Evolutionary conservation across 1,140 invertebrate species (phyloP).

Genomic region (Stratiolaelaps scimitus): DNA sequence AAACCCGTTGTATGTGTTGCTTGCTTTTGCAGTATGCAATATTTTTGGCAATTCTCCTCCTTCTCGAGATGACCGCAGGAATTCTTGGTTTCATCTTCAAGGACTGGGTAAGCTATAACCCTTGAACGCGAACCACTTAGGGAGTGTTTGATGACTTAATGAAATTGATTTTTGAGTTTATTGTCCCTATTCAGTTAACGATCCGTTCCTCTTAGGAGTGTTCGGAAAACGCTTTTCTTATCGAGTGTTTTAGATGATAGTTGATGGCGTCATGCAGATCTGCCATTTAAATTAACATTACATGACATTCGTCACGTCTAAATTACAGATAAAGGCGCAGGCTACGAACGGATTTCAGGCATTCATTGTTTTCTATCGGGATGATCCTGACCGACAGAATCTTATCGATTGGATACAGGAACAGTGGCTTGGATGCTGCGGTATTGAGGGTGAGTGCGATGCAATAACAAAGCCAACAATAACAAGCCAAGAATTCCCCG

Average conservation of each 20-base stretch:
- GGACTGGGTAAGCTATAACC: slow-evolving; percentile 64
- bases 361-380: slow-evolving; percentile 87
- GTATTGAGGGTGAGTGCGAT: slow-evolving; percentile 55
- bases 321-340: slow-evolving; percentile 65
- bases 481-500: too few species aligned
- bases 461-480: too few species aligned
- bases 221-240: not conserved
- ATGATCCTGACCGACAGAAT: slow-evolving; percentile 94
- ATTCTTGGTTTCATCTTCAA: slow-evolving; percentile 89
- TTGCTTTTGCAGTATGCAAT: slow-evolving; percentile 71
- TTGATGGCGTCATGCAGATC: slow-evolving; percentile 3
- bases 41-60: slow-evolving; percentile 70
- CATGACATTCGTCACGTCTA: not conserved
- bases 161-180: slow-evolving; percentile 12
- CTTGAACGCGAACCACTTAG: slow-evolving; percentile 18
- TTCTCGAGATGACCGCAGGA: slow-evolving; percentile 77
- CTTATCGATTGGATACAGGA: slow-evolving; percentile 97
- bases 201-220: not conserved
- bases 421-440: slow-evolving; percentile 93
- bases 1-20: too few species aligned
- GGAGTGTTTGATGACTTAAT: slow-evolving; percentile 38
- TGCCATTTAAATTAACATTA: not conserved
- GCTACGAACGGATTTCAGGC: slow-evolving; percentile 78
- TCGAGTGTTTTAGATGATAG: not conserved
- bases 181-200: slow-evolving; percentile 25